Evolutionary conservation across 2,113 vertebrate species (phyloP).

Genomic region (Centrocercus urophasianus): DNA sequence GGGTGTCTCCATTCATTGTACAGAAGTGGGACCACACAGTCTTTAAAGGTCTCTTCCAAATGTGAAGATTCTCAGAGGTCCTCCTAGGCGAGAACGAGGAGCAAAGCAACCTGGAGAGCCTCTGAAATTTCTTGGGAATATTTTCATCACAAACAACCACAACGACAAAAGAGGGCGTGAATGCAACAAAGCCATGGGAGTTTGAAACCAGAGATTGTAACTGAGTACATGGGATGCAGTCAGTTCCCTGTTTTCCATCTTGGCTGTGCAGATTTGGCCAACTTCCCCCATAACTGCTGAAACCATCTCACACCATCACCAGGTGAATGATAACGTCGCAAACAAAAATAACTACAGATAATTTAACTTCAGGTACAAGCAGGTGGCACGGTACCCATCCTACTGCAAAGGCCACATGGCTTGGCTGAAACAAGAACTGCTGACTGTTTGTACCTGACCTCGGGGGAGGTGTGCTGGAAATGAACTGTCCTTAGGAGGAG

Average conservation of each 20-base stretch:
- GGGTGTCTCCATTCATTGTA: no score
- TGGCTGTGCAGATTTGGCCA: neutral
- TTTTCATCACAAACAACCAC: neutral
- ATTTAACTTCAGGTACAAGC: neutral
- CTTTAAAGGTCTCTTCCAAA: no score
- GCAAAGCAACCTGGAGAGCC: neutral
- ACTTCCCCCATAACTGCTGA: no score
- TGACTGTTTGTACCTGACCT: neutral
- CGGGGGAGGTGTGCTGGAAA: neutral
- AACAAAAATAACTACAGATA: constrained; percentile 7
- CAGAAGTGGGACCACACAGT: no score
- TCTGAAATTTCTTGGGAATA: neutral
- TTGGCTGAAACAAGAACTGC: neutral
- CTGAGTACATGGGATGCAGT: neutral
- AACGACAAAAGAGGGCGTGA: neutral
- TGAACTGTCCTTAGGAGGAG: neutral
- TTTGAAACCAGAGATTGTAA: neutral
- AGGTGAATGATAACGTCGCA: neutral
- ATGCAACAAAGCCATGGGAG: neutral
- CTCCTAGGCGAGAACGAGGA: neutral
- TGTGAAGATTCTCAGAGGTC: neutral
- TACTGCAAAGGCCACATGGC: neutral
- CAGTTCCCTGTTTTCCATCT: neutral
- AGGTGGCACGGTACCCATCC: constrained; percentile 48
- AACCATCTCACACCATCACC: neutral